Evolutionary conservation across 2,113 vertebrate genomes (phyloP).

Genomic region (Procavia capensis): DNA sequence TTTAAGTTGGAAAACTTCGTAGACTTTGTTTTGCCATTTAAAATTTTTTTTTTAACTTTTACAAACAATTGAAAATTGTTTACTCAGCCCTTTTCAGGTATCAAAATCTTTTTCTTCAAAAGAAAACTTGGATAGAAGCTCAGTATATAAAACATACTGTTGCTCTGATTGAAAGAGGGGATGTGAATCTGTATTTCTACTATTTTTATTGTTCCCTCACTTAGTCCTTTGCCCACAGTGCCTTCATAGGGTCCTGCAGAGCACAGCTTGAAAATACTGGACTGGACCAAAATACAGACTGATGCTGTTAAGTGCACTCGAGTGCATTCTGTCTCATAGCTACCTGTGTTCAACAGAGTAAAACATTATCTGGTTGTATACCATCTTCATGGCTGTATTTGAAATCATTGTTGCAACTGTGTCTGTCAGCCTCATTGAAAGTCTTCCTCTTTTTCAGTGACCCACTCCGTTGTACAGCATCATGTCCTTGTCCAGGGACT

Average conservation of each 20-base stretch:
- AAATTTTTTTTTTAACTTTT: neutral
- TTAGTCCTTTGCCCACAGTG: neutral
- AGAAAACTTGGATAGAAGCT: neutral
- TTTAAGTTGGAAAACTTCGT: neutral
- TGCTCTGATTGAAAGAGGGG: neutral
- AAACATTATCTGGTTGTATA: too few relatives aligned
- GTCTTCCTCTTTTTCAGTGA: too few relatives aligned
- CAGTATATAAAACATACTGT: neutral
- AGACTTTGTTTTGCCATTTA: slow-evolving; percentile 7
- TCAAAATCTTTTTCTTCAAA: neutral
- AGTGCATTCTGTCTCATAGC: too few relatives aligned
- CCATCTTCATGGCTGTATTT: too few relatives aligned
- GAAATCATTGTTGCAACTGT: too few relatives aligned
- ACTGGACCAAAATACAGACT: slow-evolving; percentile 14
- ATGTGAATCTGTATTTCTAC: neutral
- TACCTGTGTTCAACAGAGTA: too few relatives aligned
- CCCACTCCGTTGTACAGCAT: too few relatives aligned
- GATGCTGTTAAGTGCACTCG: too few relatives aligned
- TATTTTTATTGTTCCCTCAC: neutral
- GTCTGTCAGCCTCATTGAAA: too few relatives aligned
- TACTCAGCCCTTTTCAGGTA: neutral
- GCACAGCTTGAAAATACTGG: neutral
- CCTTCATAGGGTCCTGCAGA: neutral
- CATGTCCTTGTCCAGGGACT: too few relatives aligned
- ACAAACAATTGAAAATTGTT: slow-evolving; percentile 51